These are phyloP conservation scores for Teleopsis dalmanni DNA, from an alignment of 1,140 invertebrate species.

Conservation along the genomic window DNA sequence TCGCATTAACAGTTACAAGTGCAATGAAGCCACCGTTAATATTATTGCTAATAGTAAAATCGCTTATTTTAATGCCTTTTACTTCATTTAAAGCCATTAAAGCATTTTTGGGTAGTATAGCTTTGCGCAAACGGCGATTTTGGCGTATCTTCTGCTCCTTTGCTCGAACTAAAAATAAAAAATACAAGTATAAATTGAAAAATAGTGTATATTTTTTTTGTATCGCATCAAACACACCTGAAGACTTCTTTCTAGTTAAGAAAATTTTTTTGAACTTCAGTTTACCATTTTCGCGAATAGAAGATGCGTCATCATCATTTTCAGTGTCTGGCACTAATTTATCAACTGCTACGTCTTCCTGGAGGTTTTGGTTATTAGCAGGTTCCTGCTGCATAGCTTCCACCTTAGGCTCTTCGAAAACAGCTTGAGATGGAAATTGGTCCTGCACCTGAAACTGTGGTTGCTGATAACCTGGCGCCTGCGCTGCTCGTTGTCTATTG, in stretches of 20 bases:
- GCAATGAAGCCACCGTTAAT: slow-evolving; percentile 35
- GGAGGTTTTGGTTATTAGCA: too few relatives aligned
- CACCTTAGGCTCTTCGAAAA: background rate
- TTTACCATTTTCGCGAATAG: slow-evolving; percentile 26
- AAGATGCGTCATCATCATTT: too few relatives aligned
- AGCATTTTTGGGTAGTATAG: slow-evolving; percentile 72
- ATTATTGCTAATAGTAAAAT: slow-evolving; percentile 36
- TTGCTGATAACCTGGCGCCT: background rate
- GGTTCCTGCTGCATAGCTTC: background rate
- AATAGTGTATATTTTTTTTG: background rate
- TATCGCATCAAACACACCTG: slow-evolving; percentile 17
- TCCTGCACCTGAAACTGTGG: background rate
- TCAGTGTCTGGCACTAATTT: too few relatives aligned
- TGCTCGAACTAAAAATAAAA: slow-evolving; percentile 22
- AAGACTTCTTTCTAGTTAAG: slow-evolving; percentile 39
- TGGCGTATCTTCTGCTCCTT: slow-evolving; percentile 55
- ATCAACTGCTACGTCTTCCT: too few relatives aligned
- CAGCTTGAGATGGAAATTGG: background rate
- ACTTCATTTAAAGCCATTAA: slow-evolving; percentile 82
- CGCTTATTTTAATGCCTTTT: slow-evolving; percentile 46
- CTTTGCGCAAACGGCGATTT: slow-evolving; percentile 59
- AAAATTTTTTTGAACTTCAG: slow-evolving; percentile 41
- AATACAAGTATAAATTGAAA: background rate
- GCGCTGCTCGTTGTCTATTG: too few relatives aligned
- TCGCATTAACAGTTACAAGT: slow-evolving; percentile 34